These are phyloP conservation scores for Ormyrus thymus DNA, from an alignment of 2,888 invertebrate species.

Conservation along the genomic window DNA sequence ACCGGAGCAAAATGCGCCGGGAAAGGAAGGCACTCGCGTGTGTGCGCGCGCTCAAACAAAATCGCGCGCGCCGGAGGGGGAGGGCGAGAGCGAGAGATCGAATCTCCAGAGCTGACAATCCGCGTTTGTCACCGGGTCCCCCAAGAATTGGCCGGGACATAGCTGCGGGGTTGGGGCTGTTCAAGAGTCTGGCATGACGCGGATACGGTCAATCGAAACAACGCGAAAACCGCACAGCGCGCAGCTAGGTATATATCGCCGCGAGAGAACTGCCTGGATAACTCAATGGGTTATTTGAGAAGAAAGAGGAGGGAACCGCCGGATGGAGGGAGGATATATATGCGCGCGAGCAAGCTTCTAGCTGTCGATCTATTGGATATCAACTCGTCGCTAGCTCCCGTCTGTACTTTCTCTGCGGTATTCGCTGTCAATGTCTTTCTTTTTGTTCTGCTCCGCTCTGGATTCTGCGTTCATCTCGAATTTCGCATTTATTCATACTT, in stretches of 20 bases:
- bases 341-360: background rate
- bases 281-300: conserved; percentile 52
- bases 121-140: conserved; percentile 41
- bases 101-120: conserved; percentile 38
- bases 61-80: background rate
- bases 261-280: conserved; percentile 28
- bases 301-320: conserved; percentile 17
- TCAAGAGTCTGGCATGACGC: background rate
- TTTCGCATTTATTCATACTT: no score
- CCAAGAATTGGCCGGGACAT: conserved; percentile 14
- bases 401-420: no score
- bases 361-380: conserved; percentile 45
- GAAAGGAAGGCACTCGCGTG: background rate
- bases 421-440: no score
- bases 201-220: conserved; percentile 41
- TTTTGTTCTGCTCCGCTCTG: no score
- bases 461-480: no score
- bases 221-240: conserved; percentile 30
- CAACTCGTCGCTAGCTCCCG: background rate
- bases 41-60: background rate
- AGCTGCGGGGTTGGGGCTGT: background rate
- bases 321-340: background rate
- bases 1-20: background rate
- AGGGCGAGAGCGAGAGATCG: background rate
- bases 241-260: background rate